Conservation (phyloP, 2,888 invertebrate species). For the Archaeoteleia sp. region DNA sequence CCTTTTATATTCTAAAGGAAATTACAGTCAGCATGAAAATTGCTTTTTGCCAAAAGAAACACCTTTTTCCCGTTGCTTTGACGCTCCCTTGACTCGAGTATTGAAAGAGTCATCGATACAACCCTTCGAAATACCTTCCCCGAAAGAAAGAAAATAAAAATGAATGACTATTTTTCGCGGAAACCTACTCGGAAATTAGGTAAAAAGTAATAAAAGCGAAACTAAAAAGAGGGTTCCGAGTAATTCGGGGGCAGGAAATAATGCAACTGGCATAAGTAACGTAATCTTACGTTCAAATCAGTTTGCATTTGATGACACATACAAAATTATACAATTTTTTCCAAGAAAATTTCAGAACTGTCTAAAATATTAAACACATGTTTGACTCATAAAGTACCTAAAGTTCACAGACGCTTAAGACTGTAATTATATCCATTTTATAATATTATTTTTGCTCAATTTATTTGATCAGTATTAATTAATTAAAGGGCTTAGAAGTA, state of each 20-base stretch:
- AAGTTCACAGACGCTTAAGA: no score
- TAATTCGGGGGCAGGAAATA: slow-evolving; percentile 26
- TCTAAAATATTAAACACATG: no score
- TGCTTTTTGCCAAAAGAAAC: slow-evolving; percentile 64
- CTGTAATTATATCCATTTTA: no score
- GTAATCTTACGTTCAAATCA: slow-evolving; percentile 15
- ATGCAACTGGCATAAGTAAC: slow-evolving; percentile 13
- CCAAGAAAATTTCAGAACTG: no score
- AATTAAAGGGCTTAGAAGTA: no score
- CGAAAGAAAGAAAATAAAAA: slow-evolving; percentile 29
- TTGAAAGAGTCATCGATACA: slow-evolving; percentile 47
- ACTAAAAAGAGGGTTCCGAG: slow-evolving; percentile 14
- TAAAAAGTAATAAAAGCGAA: slow-evolving; percentile 28
- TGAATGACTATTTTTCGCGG: slow-evolving; percentile 34
- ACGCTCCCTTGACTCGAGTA: slow-evolving; percentile 19
- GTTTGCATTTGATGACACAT: no score
- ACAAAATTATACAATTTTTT: no score
- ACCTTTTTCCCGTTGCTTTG: slow-evolving; percentile 56
- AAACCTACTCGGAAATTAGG: slow-evolving; percentile 48
- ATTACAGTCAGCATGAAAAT: slow-evolving; percentile 64
- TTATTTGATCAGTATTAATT: no score
- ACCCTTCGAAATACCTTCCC: slow-evolving; percentile 48
- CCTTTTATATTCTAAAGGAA: slow-evolving; percentile 59
- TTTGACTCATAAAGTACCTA: no score
- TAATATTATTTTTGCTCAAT: no score